These are phyloP conservation scores for Candoia aspera DNA, from an alignment of 2,113 vertebrate species.

Conservation along the genomic window DNA sequence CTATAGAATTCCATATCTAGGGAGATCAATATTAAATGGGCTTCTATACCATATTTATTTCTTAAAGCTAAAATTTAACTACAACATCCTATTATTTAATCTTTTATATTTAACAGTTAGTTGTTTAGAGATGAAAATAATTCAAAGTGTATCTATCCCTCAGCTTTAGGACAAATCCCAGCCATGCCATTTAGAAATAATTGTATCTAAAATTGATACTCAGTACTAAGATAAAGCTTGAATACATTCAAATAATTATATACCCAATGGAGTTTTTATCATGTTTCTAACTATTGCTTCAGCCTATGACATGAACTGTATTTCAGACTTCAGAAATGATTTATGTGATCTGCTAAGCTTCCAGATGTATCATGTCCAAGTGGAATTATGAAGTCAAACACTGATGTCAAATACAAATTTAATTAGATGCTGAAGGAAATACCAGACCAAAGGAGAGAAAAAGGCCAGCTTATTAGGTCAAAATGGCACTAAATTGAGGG, in stretches of 20 bases:
- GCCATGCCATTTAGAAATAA: conserved; percentile 42
- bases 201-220: conserved; percentile 17
- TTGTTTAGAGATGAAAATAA: conserved; percentile 44
- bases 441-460: conserved; percentile 14
- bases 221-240: conserved; percentile 34
- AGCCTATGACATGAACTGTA: conserved; percentile 14
- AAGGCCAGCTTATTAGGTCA: conserved; percentile 45
- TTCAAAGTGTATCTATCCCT: neutral
- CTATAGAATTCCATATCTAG: neutral
- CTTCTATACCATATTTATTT: neutral
- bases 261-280: neutral
- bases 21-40: neutral
- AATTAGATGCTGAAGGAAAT: conserved; percentile 32
- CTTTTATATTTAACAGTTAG: conserved; percentile 44
- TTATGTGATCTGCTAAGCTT: conserved; percentile 30
- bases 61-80: neutral
- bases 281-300: conserved; percentile 31
- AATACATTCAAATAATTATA: conserved; percentile 30
- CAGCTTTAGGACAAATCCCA: conserved; percentile 1
- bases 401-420: conserved; percentile 25
- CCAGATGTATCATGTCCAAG: neutral
- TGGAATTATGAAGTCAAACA: conserved; percentile 20
- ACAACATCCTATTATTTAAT: conserved; percentile 16
- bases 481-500: conserved; percentile 46
- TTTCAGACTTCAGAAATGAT: conserved; percentile 34